Evolutionary conservation across 2,113 vertebrate genomes (phyloP).

Genomic region (Lynx canadensis): DNA sequence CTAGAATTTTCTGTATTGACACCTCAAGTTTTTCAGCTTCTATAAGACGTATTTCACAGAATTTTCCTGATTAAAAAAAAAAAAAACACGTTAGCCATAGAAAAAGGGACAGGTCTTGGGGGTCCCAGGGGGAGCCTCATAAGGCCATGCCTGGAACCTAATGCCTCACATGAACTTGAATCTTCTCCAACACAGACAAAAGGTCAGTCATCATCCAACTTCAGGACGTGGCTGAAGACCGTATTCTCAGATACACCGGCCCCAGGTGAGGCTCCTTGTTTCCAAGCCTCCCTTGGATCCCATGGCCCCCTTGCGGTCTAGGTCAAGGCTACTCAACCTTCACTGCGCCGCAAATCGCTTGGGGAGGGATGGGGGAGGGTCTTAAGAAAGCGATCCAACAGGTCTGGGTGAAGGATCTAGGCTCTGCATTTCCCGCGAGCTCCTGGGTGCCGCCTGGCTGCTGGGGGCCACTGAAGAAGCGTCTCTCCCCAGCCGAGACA

Average conservation of each 20-base stretch:
- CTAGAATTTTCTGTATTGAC: background rate
- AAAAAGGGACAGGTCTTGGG: background rate
- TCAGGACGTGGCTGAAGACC: background rate
- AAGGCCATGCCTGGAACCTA: background rate
- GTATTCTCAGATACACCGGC: background rate
- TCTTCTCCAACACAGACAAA: background rate
- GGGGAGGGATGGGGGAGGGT: background rate
- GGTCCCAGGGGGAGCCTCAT: background rate
- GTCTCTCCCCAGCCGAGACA: background rate
- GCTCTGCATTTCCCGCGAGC: background rate
- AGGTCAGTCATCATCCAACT: background rate
- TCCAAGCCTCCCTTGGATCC: background rate
- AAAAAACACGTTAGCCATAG: background rate
- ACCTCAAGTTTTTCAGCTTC: background rate
- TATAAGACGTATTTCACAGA: background rate
- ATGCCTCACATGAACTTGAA: background rate
- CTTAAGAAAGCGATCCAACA: background rate
- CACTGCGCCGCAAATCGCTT: accelerated
- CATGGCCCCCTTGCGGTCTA: background rate
- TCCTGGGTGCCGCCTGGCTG: background rate
- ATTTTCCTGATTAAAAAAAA: background rate
- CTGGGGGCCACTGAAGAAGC: background rate
- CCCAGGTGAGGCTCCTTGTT: background rate
- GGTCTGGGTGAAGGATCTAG: background rate
- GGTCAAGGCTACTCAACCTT: background rate